A percentile compares a stretch with the other conserved stretches of the same genome.
phyloP scores from a whole-genome alignment of 2,113 vertebrate genomes.

The Lontra canadensis region DNA sequence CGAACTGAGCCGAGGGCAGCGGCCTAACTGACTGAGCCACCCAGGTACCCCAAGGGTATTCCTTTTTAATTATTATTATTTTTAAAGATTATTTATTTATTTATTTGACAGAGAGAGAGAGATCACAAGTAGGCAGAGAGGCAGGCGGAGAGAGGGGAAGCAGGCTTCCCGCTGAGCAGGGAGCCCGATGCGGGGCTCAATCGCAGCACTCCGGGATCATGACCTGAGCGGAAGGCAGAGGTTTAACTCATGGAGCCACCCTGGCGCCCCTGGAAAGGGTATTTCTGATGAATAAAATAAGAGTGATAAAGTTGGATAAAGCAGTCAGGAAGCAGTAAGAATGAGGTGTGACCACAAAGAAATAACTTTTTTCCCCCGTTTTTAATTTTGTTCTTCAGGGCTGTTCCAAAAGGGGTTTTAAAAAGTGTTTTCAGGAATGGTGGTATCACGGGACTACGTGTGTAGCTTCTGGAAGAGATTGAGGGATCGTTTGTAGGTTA shows the following conservation, averaged over 20 bases:
- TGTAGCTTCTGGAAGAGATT: background rate
- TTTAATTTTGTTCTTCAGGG: conserved; percentile 9
- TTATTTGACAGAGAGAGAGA: no score
- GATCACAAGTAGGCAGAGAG: no score
- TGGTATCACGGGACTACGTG: conserved; percentile 19
- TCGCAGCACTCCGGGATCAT: no score
- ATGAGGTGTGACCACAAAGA: background rate
- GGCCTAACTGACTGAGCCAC: no score
- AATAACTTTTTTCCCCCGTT: background rate
- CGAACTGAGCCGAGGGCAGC: no score
- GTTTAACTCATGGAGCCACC: no score
- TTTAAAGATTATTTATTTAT: no score
- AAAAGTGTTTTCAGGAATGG: conserved; percentile 22
- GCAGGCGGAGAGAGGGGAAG: no score
- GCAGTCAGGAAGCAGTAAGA: background rate
- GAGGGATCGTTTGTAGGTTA: conserved; percentile 37
- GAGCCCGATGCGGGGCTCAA: no score
- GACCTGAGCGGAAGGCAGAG: no score
- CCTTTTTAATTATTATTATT: background rate
- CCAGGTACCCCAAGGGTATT: background rate
- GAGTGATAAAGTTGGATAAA: background rate
- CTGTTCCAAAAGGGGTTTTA: conserved; percentile 15
- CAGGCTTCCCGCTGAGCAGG: no score
- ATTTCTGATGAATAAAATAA: conserved; percentile 40
- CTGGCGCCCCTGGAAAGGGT: background rate